Evolutionary conservation across 1,140 invertebrate species (phyloP).

Genomic region (Zaprionus capensis): DNA sequence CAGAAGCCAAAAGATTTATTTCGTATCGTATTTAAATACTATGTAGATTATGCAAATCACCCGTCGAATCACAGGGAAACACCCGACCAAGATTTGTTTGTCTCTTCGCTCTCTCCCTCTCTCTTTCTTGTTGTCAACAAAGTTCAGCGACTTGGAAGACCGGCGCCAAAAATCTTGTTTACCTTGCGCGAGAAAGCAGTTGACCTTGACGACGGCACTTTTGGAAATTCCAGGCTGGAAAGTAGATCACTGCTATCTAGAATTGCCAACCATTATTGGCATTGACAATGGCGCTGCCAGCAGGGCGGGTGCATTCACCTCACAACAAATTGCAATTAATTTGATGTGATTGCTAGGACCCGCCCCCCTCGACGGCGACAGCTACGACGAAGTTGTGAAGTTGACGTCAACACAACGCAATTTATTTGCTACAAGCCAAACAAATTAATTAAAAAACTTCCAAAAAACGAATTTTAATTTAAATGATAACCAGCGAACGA

Average conservation of each 20-base stretch:
- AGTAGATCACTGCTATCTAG: conserved; percentile 30
- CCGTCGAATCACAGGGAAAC: conserved; percentile 43
- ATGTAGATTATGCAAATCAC: conserved; percentile 70
- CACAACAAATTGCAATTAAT: conserved; percentile 26
- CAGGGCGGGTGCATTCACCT: conserved; percentile 63
- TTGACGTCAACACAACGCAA: conserved; percentile 46
- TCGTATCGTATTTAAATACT: conserved; percentile 54
- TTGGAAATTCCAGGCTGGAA: conserved; percentile 44
- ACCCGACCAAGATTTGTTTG: conserved; percentile 45
- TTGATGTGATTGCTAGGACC: conserved; percentile 10
- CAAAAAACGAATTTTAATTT: conserved; percentile 18
- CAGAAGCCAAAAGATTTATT: conserved; percentile 67
- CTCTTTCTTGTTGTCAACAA: conserved; percentile 50
- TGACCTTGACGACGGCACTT: conserved; percentile 62
- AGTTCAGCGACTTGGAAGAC: conserved; percentile 62
- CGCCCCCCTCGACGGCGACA: conserved; percentile 22
- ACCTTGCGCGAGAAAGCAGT: conserved; percentile 74
- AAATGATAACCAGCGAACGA: conserved; percentile 13
- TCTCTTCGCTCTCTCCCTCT: conserved; percentile 2
- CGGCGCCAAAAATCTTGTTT: conserved; percentile 78
- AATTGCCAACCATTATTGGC: not conserved
- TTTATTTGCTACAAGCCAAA: conserved; percentile 33
- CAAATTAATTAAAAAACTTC: conserved; percentile 41
- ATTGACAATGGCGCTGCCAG: conserved; percentile 1
- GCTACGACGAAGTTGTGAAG: conserved; percentile 8